Percentiles rank a stretch among this genome's conserved stretches.
phyloP scores from a whole-genome alignment of 2,113 vertebrate genomes.

The Neogale vison region DNA sequence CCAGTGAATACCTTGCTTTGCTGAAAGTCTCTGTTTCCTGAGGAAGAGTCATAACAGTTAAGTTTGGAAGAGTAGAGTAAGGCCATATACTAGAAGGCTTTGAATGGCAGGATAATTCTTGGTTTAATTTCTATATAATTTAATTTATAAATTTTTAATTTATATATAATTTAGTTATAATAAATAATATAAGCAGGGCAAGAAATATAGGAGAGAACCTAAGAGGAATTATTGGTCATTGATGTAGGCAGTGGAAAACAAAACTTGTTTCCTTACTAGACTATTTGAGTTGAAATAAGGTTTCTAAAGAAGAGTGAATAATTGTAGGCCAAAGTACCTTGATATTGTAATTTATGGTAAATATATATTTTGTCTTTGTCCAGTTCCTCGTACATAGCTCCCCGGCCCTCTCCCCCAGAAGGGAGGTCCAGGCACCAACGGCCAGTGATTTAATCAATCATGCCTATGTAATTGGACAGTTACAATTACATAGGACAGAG shows the following conservation, averaged over 20 bases:
- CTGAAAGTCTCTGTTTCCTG: background rate
- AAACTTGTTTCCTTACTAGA: background rate
- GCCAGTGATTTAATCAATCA: background rate
- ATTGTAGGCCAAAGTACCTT: background rate
- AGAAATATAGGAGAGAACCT: background rate
- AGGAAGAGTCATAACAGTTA: background rate
- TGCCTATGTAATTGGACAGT: background rate
- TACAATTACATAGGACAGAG: too few relatives aligned
- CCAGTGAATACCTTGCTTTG: background rate
- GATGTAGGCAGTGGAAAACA: background rate
- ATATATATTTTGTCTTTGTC: background rate
- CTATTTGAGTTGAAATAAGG: slow-evolving; percentile 1
- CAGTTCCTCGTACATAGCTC: background rate
- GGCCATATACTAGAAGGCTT: background rate
- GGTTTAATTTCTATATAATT: background rate
- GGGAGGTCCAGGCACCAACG: background rate
- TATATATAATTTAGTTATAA: background rate
- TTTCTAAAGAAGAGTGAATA: background rate
- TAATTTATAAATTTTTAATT: too few relatives aligned
- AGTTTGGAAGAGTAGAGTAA: background rate
- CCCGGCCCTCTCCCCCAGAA: background rate
- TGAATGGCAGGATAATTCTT: background rate
- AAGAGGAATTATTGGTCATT: background rate
- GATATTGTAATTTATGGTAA: background rate
- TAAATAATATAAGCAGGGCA: background rate